Evolutionary conservation across 2,113 vertebrate genomes (phyloP), one percentile per base, ranked within the genome.

Genomic region (Poecilia latipinna): DNA sequence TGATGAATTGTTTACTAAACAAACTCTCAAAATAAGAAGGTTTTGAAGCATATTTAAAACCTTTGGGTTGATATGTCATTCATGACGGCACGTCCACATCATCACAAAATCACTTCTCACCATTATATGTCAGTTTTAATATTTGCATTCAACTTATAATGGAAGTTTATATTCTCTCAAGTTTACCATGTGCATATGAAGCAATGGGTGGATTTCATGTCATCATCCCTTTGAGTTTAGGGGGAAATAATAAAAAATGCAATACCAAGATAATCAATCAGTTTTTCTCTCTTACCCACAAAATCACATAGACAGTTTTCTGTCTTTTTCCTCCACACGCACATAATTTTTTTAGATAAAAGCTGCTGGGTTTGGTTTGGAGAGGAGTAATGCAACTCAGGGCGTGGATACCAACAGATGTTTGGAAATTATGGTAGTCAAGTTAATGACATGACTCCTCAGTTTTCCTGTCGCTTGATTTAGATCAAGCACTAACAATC

Each of bases 381-480:
- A 69, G 70, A 78, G 35, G 28, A 60, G 65, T 62, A 68, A 72
- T 70, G 75, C 67, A 66, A 70, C 70, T 70, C 62, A 63, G 61
- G 44, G 69, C 77, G 67, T 67, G 17, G 67, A 82, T 64, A 70
- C 35, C 65, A 82, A 85, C 87, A 90, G 80, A 91, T 86, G 78
- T 74, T 78, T 77, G 68, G 72, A 86, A 85, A 87, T 90, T 31
- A 81, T 83, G 57, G 76, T 78, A 81, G 88, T 82, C 64, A 66
- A 60, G 83, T 80, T 85, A 87, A 88, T 84, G 81, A 76, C 85
- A 82, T n/a, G 61, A 67, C 44, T 66, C 65, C 71, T 79, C 70
- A 32, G 77, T 68, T 70, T 81, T 80, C 64, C 7, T 22, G 44
- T 73, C 77, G 76, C 80, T 77, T 48, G 32, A 64, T 79, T 75